Evolutionary conservation across 2,888 invertebrate species (phyloP), one percentile per base, ranked within the genome.

Genomic region (Netelia virgata): DNA sequence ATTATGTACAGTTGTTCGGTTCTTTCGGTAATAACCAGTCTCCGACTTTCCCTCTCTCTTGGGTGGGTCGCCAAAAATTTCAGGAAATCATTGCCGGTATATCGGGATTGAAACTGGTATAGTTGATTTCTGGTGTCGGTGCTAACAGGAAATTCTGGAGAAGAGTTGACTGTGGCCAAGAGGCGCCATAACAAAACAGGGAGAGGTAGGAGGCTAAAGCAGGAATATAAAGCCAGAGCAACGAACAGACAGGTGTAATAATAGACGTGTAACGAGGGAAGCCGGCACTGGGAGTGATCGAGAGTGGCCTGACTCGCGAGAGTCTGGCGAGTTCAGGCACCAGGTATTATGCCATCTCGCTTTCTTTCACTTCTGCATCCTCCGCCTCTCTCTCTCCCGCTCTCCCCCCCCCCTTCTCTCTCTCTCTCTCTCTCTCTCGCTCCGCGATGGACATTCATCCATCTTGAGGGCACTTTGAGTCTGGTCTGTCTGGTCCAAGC

Each of bases 181-280:
- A 47, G 43, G 47, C 47, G 66, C 50, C 73, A 76, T 41, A 66
- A 66, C 57, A 59, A 59, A 76, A 78, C 61, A 57, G 74, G 47
- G 68, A 84, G 50, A 47, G 8, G 41, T 43, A 61, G 83, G 70
- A 61, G 83, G 66, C 66, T 41, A 72, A 16, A 50, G 57, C 41
- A 43, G 53, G 55, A 78, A 75, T 82, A 77, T 84, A 70, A 53
- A 61, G 63, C 70, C 70, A 86, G 86, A 83, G 86, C 84, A 86
- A 83, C 82, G 69, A 85, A 72, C 87, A 88, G 91, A 90, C 91
- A 91, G 90, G 91, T 91, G 91, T 91, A 91, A 92, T 91, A 91
- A 92, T 91, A 91, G 91, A 91, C 90, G 91, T 76, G 80, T 88
- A 89, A 91, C 90, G 88, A 89, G 90, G 90, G 90, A 90, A 90